phyloP scores from a whole-genome alignment of 2,113 vertebrate genomes.

The Connochaetes taurinus region DNA sequence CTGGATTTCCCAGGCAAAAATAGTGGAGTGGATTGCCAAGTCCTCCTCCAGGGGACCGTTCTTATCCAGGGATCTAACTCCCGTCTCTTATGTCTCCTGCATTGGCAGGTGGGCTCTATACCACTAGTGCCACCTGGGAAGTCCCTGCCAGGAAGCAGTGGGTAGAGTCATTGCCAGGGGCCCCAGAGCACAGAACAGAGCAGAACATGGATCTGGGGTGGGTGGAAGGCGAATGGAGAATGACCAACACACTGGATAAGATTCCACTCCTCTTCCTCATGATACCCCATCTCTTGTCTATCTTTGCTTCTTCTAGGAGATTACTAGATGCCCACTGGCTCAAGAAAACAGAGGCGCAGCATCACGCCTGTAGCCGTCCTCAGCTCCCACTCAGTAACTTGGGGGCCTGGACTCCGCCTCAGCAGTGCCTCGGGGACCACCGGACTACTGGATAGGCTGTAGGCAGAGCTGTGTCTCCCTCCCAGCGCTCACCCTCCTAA shows the following conservation, averaged over 20 bases:
- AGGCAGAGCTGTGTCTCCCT: conserved; percentile 31
- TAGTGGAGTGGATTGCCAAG: not conserved
- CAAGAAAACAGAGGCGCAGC: not conserved
- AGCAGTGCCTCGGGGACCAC: conserved; percentile 41
- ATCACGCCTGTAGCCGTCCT: conserved; percentile 55
- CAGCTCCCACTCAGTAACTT: conserved; percentile 66
- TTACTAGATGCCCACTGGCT: not conserved
- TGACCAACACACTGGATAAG: not conserved
- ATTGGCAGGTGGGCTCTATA: not conserved
- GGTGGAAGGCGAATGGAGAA: not conserved
- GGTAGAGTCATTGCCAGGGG: not conserved
- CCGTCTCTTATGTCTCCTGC: not conserved
- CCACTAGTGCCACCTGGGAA: not conserved
- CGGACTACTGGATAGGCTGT: conserved; percentile 54
- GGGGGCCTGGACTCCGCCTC: conserved; percentile 63
- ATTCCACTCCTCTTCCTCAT: not conserved
- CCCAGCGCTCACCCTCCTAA: conserved; percentile 4
- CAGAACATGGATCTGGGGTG: not conserved
- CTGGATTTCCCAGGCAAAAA: not conserved
- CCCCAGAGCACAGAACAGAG: not conserved
- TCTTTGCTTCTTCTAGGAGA: conserved; percentile 61
- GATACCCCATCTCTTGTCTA: not conserved
- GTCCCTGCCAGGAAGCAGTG: too few species aligned
- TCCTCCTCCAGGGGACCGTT: not conserved
- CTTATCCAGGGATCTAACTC: not conserved